These are phyloP conservation scores for Pelvicachromis taeniatus DNA, from an alignment of 2,113 vertebrate species.

Conservation along the genomic window DNA sequence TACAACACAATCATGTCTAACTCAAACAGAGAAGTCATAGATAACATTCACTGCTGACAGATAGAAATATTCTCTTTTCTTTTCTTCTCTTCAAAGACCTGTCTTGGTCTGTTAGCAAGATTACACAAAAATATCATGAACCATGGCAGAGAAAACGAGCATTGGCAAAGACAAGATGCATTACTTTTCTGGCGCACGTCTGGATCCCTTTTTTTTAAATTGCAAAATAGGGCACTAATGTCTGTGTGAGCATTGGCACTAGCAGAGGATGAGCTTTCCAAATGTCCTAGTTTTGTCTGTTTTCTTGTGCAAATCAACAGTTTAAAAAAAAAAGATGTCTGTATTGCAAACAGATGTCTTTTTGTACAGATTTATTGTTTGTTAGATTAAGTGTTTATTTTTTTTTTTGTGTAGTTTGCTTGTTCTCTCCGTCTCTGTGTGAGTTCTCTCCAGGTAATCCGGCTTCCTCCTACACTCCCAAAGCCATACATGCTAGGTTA, in stretches of 20 bases:
- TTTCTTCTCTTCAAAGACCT: background rate
- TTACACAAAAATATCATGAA: background rate
- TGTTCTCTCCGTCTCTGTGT: background rate
- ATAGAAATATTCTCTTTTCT: background rate
- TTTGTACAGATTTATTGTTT: background rate
- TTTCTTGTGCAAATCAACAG: background rate
- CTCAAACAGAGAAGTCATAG: background rate
- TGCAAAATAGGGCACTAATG: background rate
- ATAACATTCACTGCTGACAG: background rate
- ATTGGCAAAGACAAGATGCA: background rate
- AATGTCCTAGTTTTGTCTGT: background rate
- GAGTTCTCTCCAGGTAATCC: background rate
- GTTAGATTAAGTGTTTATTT: background rate
- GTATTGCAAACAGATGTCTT: background rate
- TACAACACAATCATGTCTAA: background rate
- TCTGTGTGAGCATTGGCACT: background rate
- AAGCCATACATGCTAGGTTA: background rate
- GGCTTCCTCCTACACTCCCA: background rate
- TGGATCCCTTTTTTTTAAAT: background rate
- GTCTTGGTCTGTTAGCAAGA: background rate
- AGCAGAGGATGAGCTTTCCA: background rate
- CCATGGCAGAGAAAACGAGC: background rate
- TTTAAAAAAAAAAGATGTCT: background rate
- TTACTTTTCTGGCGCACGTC: background rate
- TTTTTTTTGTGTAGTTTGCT: background rate